phyloP scores from a whole-genome alignment of 2,888 invertebrate species.

The Aporophyla nigra region DNA sequence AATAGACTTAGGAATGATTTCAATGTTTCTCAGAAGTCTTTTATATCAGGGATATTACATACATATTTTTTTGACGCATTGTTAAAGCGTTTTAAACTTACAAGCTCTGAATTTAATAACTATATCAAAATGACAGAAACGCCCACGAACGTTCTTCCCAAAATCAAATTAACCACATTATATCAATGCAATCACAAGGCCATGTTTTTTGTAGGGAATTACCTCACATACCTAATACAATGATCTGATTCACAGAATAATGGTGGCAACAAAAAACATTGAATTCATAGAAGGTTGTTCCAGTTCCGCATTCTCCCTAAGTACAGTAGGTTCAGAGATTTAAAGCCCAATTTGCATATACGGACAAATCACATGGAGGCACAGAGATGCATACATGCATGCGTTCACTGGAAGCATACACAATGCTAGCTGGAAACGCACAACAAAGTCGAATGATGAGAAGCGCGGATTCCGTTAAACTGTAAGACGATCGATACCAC shows the following conservation, averaged over 20 bases:
- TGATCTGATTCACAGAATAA: constrained; percentile 48
- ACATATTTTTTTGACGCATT: too few relatives aligned
- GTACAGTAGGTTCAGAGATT: constrained; percentile 62
- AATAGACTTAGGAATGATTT: constrained; percentile 22
- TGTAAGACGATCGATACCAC: constrained; percentile 75
- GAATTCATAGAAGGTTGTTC: constrained; percentile 39
- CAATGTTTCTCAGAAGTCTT: constrained; percentile 35
- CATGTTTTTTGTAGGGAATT: constrained; percentile 26
- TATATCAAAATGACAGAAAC: not conserved
- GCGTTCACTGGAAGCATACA: constrained; percentile 63
- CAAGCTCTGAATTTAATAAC: constrained; percentile 13
- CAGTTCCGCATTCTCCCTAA: constrained; percentile 56
- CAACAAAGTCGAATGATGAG: constrained; percentile 74
- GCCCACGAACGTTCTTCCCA: not conserved
- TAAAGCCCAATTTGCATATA: constrained; percentile 61
- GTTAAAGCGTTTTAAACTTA: too few relatives aligned
- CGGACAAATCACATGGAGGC: constrained; percentile 62
- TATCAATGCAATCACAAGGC: constrained; percentile 23
- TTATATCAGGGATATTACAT: constrained; percentile 19
- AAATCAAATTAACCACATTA: constrained; percentile 2
- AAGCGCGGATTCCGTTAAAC: constrained; percentile 77
- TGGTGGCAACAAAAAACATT: constrained; percentile 38
- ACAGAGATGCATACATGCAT: constrained; percentile 68
- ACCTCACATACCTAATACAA: constrained; percentile 21
- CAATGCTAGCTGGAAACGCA: constrained; percentile 68